Conservation (phyloP, 2,888 invertebrate species). For the Criorhina ranunculi region DNA sequence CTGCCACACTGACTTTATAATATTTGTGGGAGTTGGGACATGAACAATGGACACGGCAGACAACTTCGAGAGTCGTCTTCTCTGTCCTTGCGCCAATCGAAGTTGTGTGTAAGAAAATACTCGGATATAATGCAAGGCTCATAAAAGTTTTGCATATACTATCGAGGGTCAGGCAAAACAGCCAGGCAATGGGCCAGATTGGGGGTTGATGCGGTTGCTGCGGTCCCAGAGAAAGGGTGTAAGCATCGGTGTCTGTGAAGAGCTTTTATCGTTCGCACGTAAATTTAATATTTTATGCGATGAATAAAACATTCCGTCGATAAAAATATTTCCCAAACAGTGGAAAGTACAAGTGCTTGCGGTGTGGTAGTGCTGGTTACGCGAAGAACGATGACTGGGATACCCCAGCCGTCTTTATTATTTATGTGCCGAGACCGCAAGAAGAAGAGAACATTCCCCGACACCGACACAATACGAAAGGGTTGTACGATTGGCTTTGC, state of each 20-base stretch:
- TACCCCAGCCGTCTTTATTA: slow-evolving; percentile 59
- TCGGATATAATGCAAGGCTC: slow-evolving; percentile 60
- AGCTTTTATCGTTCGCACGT: slow-evolving; percentile 70
- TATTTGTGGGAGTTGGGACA: slow-evolving; percentile 38
- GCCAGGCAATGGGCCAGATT: not conserved
- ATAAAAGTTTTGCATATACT: slow-evolving; percentile 63
- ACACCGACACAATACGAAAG: slow-evolving; percentile 23
- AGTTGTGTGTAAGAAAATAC: slow-evolving; percentile 60
- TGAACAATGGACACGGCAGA: slow-evolving; percentile 54
- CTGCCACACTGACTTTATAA: slow-evolving; percentile 50
- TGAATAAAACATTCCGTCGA: slow-evolving; percentile 74
- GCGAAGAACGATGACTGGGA: slow-evolving; percentile 32
- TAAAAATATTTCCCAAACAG: slow-evolving; percentile 68
- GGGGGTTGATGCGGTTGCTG: slow-evolving; percentile 3
- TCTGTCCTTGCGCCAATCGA: slow-evolving; percentile 43
- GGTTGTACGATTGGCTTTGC: slow-evolving; percentile 61
- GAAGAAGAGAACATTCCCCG: slow-evolving; percentile 19
- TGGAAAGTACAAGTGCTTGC: slow-evolving; percentile 59
- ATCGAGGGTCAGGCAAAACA: slow-evolving; percentile 16
- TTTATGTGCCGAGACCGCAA: slow-evolving; percentile 59
- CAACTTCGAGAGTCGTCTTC: slow-evolving; percentile 16
- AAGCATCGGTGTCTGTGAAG: slow-evolving; percentile 52
- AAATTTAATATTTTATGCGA: slow-evolving; percentile 74
- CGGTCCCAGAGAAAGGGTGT: not conserved
- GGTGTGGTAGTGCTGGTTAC: slow-evolving; percentile 41